These are phyloP conservation scores for Onychomys leucogaster DNA, from an alignment of 2,797 vertebrate genomes.

Conservation along the genomic window DNA sequence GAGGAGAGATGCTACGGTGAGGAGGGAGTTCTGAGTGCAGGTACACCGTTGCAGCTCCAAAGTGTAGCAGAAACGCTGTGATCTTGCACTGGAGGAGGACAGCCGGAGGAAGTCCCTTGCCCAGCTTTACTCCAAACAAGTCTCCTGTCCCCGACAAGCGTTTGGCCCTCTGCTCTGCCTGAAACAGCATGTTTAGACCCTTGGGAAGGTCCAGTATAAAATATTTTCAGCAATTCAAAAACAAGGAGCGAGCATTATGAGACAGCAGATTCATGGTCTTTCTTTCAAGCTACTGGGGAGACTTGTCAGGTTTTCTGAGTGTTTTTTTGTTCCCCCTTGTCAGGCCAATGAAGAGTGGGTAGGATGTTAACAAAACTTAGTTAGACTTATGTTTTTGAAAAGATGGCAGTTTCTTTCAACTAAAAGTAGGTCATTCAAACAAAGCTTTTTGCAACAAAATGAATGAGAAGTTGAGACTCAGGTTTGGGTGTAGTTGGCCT, in stretches of 20 bases:
- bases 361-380: not conserved
- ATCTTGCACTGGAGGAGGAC: too few species aligned
- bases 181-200: not conserved
- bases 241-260: not conserved
- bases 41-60: fast-evolving
- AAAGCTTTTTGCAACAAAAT: not conserved
- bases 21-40: not conserved
- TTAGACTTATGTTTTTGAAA: not conserved
- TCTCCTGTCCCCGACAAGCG: fast-evolving
- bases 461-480: not conserved
- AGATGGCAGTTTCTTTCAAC: not conserved
- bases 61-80: fast-evolving
- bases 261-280: too few species aligned
- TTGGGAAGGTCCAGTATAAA: not conserved
- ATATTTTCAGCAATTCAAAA: not conserved
- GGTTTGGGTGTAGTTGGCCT: not conserved
- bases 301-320: not conserved
- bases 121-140: not conserved
- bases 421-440: not conserved
- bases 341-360: not conserved
- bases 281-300: not conserved
- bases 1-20: too few species aligned
- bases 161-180: too few species aligned
- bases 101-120: not conserved
- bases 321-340: not conserved